A percentile compares a stretch with the other conserved stretches of the same genome.
phyloP scores from a whole-genome alignment of 2,113 vertebrate species.

The Picathartes gymnocephalus region DNA sequence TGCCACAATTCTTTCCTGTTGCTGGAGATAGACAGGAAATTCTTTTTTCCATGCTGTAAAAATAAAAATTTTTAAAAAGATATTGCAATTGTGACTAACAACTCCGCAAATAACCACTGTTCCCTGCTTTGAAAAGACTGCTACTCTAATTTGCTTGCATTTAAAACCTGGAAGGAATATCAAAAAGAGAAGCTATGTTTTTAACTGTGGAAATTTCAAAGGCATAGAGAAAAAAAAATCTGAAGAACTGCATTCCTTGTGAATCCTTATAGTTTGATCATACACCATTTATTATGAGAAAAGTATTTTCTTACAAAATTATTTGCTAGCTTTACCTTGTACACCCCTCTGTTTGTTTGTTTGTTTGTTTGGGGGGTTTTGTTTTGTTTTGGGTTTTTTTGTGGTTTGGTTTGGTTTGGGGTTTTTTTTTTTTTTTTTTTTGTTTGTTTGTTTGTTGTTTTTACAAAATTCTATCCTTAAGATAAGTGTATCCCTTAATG shows the following conservation, averaged over 20 bases:
- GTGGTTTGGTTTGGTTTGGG: no score
- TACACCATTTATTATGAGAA: not conserved
- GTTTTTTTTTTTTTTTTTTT: no score
- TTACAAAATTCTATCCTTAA: not conserved
- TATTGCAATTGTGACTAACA: not conserved
- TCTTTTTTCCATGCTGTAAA: not conserved
- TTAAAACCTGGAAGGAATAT: not conserved
- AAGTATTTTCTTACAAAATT: not conserved
- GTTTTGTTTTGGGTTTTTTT: no score
- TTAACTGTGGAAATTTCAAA: not conserved
- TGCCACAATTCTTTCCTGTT: not conserved
- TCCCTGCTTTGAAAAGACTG: not conserved
- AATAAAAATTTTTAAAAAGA: not conserved
- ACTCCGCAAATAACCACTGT: not conserved
- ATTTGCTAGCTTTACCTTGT: not conserved
- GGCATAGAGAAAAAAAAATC: not conserved
- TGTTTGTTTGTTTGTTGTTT: not conserved
- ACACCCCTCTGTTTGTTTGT: not conserved
- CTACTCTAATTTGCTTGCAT: not conserved
- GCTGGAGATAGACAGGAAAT: not conserved
- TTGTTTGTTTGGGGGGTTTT: no score
- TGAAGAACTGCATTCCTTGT: not conserved
- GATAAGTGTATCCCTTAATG: not conserved
- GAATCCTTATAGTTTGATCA: not conserved
- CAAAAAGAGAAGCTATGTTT: not conserved